Percentiles rank a stretch among this genome's conserved stretches.
These are phyloP conservation scores for Brachycybe producta DNA, from an alignment of 2,888 invertebrate genomes.

Conservation along the genomic window DNA sequence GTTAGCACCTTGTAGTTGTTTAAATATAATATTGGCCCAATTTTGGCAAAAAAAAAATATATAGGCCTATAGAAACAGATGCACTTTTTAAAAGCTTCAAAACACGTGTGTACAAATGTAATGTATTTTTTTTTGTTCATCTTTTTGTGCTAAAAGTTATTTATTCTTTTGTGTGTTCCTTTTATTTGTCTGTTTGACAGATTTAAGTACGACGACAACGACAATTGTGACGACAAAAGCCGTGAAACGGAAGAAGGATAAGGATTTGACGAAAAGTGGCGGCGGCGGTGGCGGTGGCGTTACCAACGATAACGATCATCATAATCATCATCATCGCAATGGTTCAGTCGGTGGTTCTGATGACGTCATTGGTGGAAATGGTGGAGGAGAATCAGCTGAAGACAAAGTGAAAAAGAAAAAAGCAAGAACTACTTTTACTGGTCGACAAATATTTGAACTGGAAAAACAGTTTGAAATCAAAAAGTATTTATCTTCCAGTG, in stretches of 20 bases:
- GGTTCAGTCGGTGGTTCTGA: background rate
- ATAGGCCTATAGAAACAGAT: too few species aligned
- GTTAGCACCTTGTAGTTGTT: too few species aligned
- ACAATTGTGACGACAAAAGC: background rate
- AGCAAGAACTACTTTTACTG: constrained; percentile 88
- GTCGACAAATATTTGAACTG: constrained; percentile 88
- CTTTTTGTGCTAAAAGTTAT: too few species aligned
- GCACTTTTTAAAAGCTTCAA: too few species aligned
- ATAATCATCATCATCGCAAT: background rate
- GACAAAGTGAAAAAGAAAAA: constrained; percentile 43
- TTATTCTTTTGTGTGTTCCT: too few species aligned
- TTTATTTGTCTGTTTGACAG: too few species aligned
- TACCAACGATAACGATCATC: too few species aligned
- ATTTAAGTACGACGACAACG: too few species aligned
- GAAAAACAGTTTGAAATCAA: constrained; percentile 92
- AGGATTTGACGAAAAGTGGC: constrained; percentile 10
- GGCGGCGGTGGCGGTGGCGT: constrained; percentile 8
- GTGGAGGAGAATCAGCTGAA: constrained; percentile 8
- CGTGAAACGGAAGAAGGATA: constrained; percentile 13
- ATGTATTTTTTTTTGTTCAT: too few species aligned
- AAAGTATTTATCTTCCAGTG: constrained; percentile 89
- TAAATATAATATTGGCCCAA: too few species aligned
- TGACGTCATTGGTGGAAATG: background rate
- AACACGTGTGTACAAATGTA: too few species aligned
- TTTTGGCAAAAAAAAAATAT: too few species aligned